A percentile compares a stretch with the other conserved stretches of the same genome.
phyloP scores from a whole-genome alignment of 2,113 vertebrate species.

The Eurypyga helias region DNA sequence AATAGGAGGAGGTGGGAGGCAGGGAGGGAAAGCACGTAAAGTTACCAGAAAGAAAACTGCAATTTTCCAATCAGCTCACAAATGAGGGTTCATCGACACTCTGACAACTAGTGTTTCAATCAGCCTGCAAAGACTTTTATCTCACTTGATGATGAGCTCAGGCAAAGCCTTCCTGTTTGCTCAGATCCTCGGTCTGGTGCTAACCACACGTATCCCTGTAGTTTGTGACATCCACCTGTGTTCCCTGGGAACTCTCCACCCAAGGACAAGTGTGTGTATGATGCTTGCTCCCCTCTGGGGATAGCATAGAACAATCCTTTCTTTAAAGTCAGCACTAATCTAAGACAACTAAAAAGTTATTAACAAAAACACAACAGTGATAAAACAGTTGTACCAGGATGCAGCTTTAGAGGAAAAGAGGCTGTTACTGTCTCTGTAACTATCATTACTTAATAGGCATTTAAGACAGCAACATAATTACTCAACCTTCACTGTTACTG shows the following conservation, averaged over 20 bases:
- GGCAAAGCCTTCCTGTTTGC: neutral
- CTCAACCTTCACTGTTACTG: neutral
- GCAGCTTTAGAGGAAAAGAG: neutral
- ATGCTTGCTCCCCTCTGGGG: neutral
- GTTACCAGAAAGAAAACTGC: neutral
- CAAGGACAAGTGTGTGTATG: neutral
- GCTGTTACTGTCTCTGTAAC: neutral
- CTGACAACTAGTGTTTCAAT: neutral
- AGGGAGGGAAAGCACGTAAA: neutral
- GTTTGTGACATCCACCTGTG: neutral
- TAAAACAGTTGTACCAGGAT: neutral
- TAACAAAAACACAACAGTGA: neutral
- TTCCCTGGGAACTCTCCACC: neutral
- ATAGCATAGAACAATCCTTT: neutral
- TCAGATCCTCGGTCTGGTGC: neutral
- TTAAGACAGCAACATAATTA: neutral
- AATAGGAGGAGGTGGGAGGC: neutral
- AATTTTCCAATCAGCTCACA: neutral
- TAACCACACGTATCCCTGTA: neutral
- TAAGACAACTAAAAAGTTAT: neutral
- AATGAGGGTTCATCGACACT: neutral
- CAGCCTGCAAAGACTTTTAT: neutral
- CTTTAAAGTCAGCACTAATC: neutral
- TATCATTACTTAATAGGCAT: neutral
- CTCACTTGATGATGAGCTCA: neutral